Evolutionary conservation across 2,888 invertebrate species (phyloP).

Genomic region (Venustoraphidia nigricollis): DNA sequence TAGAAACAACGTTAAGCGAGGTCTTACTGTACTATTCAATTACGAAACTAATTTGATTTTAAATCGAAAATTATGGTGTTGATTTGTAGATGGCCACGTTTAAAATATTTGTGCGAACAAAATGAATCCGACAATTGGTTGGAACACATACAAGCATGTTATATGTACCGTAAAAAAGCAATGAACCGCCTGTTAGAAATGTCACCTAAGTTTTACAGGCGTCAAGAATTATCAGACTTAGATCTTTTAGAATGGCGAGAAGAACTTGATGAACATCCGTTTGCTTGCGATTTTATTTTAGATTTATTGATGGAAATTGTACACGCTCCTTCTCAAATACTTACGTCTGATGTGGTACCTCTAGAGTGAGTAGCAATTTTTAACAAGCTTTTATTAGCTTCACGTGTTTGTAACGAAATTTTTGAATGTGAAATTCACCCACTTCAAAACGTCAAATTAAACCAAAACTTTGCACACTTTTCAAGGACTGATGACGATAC

Average conservation of each 20-base stretch:
- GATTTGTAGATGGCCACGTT: slow-evolving; percentile 26
- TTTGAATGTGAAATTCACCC: no score
- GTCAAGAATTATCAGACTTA: slow-evolving; percentile 28
- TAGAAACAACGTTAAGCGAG: neutral
- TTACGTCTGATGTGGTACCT: slow-evolving; percentile 22
- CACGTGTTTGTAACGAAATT: no score
- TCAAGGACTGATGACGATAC: no score
- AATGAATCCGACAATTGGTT: slow-evolving; percentile 22
- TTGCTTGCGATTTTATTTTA: slow-evolving; percentile 29
- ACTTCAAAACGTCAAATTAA: no score
- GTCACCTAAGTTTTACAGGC: slow-evolving; percentile 29
- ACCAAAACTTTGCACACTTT: no score
- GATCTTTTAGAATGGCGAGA: slow-evolving; percentile 29
- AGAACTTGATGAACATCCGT: slow-evolving; percentile 24
- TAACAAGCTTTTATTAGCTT: no score
- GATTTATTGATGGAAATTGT: slow-evolving; percentile 26
- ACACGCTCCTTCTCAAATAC: slow-evolving; percentile 17
- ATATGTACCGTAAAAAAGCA: slow-evolving; percentile 20
- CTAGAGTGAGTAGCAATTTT: slow-evolving; percentile 18
- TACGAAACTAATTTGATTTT: no score
- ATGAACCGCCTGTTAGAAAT: slow-evolving; percentile 25
- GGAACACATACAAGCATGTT: slow-evolving; percentile 24
- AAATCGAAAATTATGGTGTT: no score
- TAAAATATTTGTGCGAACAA: slow-evolving; percentile 22
- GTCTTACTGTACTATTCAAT: neutral